Evolutionary conservation across 2,888 invertebrate species (phyloP).

Genomic region (Xestia sexstrigata): DNA sequence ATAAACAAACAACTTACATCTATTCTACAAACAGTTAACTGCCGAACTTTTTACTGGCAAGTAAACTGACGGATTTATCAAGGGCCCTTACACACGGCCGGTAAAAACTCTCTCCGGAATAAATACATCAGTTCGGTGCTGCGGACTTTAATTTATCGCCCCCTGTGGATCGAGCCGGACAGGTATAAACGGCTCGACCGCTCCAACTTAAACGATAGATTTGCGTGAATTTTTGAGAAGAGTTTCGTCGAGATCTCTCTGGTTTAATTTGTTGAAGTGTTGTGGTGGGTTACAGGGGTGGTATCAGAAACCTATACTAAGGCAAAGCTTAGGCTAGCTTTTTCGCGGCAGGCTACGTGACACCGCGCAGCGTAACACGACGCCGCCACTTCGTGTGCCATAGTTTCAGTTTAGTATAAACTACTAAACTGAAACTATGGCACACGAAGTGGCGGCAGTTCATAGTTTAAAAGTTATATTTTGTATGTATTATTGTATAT

Average conservation of each 20-base stretch:
- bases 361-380: too few species aligned
- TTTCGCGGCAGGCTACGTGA: too few species aligned
- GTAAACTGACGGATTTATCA: conserved; percentile 74
- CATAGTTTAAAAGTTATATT: too few species aligned
- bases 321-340: neutral
- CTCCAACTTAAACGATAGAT: conserved; percentile 62
- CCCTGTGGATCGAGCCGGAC: conserved; percentile 70
- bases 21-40: conserved; percentile 55
- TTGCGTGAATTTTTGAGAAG: conserved; percentile 64
- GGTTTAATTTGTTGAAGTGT: conserved; percentile 39
- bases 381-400: too few species aligned
- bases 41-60: conserved; percentile 59
- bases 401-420: too few species aligned
- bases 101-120: conserved; percentile 75
- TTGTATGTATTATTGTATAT: too few species aligned
- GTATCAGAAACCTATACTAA: too few species aligned
- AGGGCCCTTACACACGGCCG: conserved; percentile 72
- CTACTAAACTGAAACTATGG: too few species aligned
- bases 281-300: neutral
- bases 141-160: conserved; percentile 73
- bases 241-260: conserved; percentile 26
- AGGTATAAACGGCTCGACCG: conserved; percentile 65
- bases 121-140: conserved; percentile 71
- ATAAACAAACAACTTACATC: conserved; percentile 57
- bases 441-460: too few species aligned